Evolutionary conservation across 2,113 vertebrate species (phyloP), one percentile per base, ranked within the genome.

Genomic region (Tursiops truncatus): DNA sequence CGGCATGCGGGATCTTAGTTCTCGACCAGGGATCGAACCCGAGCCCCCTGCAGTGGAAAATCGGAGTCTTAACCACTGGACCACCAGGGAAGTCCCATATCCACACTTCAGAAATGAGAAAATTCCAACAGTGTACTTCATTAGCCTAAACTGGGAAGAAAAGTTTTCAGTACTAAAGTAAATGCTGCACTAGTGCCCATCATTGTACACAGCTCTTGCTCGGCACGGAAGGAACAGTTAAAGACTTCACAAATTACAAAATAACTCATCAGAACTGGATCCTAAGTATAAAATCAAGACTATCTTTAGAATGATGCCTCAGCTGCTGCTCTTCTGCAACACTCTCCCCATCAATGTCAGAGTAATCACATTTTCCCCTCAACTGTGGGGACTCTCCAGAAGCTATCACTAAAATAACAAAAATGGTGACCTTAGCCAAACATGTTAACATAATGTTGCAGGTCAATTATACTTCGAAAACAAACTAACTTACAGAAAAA

Each of bases 31-130:
- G 20, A 50, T 28, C 50, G 74, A 77, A 50, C 28, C 47, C 28
- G 31, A 41, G 47, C 18, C 28, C 44, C 28, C 74, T 50, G 74
- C 28, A 21, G 74, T 2, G 0, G 28, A 33, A 77, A 1, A 20
- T 25, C 0, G 23, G 28, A 77, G 28, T 33, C 9, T 50, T 33
- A 77, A 50, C 44, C 74, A 77, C 44, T 77, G 44, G 28, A 50
- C 74, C 18, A 1, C 44, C 74, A 77, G 9, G 74, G 18, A 77
- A 10, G 74, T 33, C 74, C 74, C 47, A 21, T 31, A 67, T n/a
- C n/a, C 58, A 82, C 80, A 50, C 47, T 77, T 77, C 20, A 38
- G n/a, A 91, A 86, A 73, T 44, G 28, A 81, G 63, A 80, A 85
- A 68, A 70, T 12, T 62, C 1, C 6, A 60, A 86, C 38, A 79